These are phyloP conservation scores for Darevskia nairensis DNA, from an alignment of 2,797 vertebrate species.

Conservation along the genomic window DNA sequence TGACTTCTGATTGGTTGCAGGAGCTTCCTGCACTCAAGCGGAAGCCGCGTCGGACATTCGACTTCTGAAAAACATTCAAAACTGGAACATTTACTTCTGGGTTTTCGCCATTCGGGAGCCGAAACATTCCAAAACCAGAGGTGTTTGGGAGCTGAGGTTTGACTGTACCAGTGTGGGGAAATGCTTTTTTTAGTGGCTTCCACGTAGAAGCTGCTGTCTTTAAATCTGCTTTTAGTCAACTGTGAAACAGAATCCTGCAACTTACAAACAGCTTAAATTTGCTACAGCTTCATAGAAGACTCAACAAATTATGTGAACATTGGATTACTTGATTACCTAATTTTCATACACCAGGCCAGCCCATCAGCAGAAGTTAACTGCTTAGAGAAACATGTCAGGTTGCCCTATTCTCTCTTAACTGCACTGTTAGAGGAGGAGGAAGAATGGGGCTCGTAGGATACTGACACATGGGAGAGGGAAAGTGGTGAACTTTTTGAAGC, in stretches of 20 bases:
- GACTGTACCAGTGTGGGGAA: too few species aligned
- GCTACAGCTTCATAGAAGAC: background rate
- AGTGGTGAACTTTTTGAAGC: background rate
- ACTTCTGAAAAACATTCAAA: too few species aligned
- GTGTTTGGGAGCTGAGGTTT: too few species aligned
- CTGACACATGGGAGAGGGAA: background rate
- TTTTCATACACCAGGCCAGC: slow-evolving; percentile 13
- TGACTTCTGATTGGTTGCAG: too few species aligned
- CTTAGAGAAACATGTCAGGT: background rate
- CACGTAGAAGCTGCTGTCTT: background rate
- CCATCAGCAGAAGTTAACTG: background rate
- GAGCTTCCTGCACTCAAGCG: too few species aligned
- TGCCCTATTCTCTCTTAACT: background rate
- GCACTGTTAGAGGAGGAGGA: background rate
- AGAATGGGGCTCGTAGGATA: slow-evolving; percentile 1
- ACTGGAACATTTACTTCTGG: too few species aligned
- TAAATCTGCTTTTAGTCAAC: background rate
- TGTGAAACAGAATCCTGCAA: background rate
- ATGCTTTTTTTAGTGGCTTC: background rate
- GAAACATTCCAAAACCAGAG: too few species aligned
- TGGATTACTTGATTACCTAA: background rate
- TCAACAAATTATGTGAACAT: background rate
- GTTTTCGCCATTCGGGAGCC: too few species aligned
- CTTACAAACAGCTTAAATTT: background rate
- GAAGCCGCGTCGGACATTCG: too few species aligned